phyloP scores from a whole-genome alignment of 2,797 vertebrate species.

The Galagoides demidoff region DNA sequence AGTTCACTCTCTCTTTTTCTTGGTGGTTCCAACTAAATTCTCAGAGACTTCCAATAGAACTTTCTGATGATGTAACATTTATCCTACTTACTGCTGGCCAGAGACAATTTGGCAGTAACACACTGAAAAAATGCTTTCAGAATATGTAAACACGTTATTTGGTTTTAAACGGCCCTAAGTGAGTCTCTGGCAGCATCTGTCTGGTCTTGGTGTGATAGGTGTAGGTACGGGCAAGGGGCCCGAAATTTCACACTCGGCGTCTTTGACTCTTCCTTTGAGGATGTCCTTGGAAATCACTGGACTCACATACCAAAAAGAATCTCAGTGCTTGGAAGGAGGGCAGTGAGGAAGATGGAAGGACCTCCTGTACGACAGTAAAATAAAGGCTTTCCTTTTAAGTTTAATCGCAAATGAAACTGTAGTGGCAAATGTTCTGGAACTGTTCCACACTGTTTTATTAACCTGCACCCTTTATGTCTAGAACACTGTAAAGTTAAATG shows the following conservation, averaged over 20 bases:
- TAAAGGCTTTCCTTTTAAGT: neutral
- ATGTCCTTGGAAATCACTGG: neutral
- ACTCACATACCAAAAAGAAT: neutral
- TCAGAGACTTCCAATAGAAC: neutral
- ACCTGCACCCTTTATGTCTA: neutral
- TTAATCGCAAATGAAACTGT: neutral
- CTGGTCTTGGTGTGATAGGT: conserved; percentile 27
- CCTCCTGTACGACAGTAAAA: neutral
- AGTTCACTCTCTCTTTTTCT: conserved; percentile 4
- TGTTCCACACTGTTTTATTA: neutral
- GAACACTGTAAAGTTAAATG: neutral
- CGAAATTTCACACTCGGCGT: neutral
- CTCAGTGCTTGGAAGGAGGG: neutral
- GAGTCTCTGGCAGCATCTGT: neutral
- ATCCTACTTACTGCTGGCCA: neutral
- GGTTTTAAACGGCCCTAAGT: neutral
- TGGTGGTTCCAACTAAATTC: neutral
- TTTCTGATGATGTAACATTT: neutral
- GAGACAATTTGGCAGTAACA: neutral
- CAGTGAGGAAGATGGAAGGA: neutral
- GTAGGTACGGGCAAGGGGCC: neutral
- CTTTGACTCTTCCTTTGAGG: conserved; percentile 13
- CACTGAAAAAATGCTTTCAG: neutral
- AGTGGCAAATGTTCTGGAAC: neutral
- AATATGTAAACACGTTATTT: neutral